A percentile compares a stretch with the other conserved stretches of the same genome.
Evolutionary conservation across 2,113 vertebrate species (phyloP).

Genomic region (Holacanthus passer): DNA sequence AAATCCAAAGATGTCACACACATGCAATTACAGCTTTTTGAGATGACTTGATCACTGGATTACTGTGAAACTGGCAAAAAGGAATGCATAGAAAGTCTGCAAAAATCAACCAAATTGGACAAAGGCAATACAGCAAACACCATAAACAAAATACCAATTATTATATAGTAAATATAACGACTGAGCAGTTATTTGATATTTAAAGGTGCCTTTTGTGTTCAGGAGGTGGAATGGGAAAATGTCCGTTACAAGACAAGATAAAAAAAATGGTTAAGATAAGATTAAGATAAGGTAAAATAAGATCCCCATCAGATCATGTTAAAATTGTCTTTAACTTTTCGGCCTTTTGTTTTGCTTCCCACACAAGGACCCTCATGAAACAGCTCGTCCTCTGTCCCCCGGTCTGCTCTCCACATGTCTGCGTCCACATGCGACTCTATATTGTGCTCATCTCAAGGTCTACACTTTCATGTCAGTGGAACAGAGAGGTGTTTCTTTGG

Average conservation of each 20-base stretch:
- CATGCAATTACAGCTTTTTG: too few species aligned
- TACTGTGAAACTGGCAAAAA: too few species aligned
- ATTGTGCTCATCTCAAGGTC: constrained; percentile 59
- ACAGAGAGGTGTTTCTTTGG: constrained; percentile 78
- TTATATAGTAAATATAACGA: too few species aligned
- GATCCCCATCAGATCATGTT: background rate
- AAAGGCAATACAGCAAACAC: too few species aligned
- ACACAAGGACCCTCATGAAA: background rate
- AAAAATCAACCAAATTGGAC: too few species aligned
- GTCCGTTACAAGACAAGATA: background rate
- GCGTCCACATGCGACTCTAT: constrained; percentile 50
- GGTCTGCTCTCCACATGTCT: constrained; percentile 40
- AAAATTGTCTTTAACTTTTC: background rate
- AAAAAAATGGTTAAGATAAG: too few species aligned
- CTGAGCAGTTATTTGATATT: too few species aligned
- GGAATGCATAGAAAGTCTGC: too few species aligned
- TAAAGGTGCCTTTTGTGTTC: too few species aligned
- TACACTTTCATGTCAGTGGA: constrained; percentile 66
- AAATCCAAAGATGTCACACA: too few species aligned
- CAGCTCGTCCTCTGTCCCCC: constrained; percentile 16
- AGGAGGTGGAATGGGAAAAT: background rate
- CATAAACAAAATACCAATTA: too few species aligned
- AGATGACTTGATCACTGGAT: too few species aligned
- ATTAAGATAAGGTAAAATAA: background rate
- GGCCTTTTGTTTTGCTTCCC: background rate